Base-by-base conservation (phyloP, 2,797 vertebrate genomes). In the Falco peregrinus region DNA sequence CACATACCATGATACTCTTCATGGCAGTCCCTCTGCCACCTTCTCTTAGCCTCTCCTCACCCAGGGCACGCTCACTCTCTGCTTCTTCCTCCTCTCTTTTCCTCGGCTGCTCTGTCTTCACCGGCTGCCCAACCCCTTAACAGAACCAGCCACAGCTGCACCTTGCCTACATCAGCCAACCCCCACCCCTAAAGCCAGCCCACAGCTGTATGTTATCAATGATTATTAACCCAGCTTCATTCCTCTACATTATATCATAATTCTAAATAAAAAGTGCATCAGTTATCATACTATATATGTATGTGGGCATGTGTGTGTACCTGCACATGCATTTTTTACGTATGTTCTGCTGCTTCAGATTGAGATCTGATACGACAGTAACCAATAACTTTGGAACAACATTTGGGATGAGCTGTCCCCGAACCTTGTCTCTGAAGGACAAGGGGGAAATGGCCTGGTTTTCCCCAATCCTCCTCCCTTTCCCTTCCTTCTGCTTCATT, bases 281-380 rank as follows among this genome's bases (percentile, higher is more conserved):
- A 67, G 6, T 16, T 74, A 21, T 39, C 35, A 67, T n/a, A 35
- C 8, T 11, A 10, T 18, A 20, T 6, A 37, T 51, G 9, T 7
- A 12, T 50, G 9, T 54, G 9, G 25, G 13, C 19, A 3, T 1
- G 0, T 3, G 10, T 20, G 24, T 31, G 8, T 45, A 43, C 19
- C 65, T 45, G 17, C 9, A 84, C 6, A 8, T 9, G 6, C 12
- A 43, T 33, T 33, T 83, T 60, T 74, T 39, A 69, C 6, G 1
- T 25, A 54, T 19, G 31, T 61, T 73, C 41, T 89, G 26, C 21
- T 45, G 5, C 41, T 60, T 90, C 56, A 29, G 16, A 63, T 1
- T 37, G 39, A 79, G 24, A 89, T 15, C 13, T 63, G 31, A 51
- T 17, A 47, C 4, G 31, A 45, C 11, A 69, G 39, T 20, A 84